phyloP scores from a whole-genome alignment of 2,797 vertebrate species.

The Allobates femoralis region DNA sequence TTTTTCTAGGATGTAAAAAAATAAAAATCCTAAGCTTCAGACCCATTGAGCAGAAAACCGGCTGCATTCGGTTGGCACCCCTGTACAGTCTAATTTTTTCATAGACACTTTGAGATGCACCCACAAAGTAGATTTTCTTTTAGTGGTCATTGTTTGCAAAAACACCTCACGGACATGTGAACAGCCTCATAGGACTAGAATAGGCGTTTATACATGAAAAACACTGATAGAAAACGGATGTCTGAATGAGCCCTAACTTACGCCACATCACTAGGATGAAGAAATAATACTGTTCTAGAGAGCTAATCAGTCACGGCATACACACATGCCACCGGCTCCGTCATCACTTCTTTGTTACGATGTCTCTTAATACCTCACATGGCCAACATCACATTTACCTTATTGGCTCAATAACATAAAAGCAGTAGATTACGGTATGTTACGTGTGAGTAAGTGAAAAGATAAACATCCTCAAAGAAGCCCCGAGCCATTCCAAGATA shows the following conservation, averaged over 20 bases:
- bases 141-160: no score
- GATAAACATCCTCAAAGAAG: background rate
- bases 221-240: no score
- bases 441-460: background rate
- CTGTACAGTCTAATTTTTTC: no score
- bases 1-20: no score
- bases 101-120: no score
- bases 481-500: background rate
- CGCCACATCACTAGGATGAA: background rate
- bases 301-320: background rate
- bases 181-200: no score
- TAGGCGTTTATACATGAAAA: no score
- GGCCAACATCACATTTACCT: background rate
- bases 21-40: no score
- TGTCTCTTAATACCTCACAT: background rate
- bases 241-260: background rate
- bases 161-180: no score
- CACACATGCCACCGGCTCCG: background rate
- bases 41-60: no score
- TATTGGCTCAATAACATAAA: background rate
- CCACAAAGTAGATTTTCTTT: no score
- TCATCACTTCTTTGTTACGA: slow-evolving; percentile 4
- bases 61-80: no score
- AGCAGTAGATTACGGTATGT: background rate
- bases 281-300: background rate